Percentiles rank a stretch among this genome's conserved stretches.
Evolutionary conservation across 2,113 vertebrate genomes (phyloP).

Genomic region (Prietella phreatophila): DNA sequence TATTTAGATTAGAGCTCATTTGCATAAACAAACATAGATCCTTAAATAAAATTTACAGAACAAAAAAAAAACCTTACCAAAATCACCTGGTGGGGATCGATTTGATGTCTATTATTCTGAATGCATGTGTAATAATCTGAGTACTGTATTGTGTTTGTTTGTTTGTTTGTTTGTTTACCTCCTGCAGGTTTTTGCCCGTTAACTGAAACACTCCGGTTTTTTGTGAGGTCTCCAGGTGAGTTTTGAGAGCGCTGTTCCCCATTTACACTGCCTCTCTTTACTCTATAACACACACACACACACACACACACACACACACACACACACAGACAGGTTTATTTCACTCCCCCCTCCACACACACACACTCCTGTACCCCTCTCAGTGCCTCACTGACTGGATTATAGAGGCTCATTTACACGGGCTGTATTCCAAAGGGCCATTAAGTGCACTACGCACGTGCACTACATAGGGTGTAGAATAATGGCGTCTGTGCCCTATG

Average conservation of each 20-base stretch:
- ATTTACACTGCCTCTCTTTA: conserved; percentile 64
- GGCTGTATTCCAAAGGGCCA: neutral
- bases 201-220: conserved; percentile 98
- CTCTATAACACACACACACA: neutral
- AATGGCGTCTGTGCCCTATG: neutral
- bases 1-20: neutral
- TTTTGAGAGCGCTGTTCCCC: conserved; percentile 95
- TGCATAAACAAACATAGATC: neutral
- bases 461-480: neutral
- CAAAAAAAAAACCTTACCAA: neutral
- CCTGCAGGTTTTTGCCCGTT: conserved; percentile 84
- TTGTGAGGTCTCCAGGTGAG: conserved; percentile 95
- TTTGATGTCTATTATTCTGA: too few species aligned
- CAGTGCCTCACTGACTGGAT: neutral
- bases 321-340: conserved; percentile 61
- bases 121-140: neutral
- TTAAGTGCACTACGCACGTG: neutral
- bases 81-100: neutral
- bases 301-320: neutral
- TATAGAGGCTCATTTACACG: neutral
- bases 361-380: neutral
- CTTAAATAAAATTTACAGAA: neutral
- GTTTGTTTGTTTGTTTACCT: conserved; percentile 72
- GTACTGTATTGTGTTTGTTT: neutral
- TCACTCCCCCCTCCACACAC: conserved; percentile 1